Evolutionary conservation across 1,140 invertebrate genomes (phyloP).

Genomic region (Cotesia glomerata): DNA sequence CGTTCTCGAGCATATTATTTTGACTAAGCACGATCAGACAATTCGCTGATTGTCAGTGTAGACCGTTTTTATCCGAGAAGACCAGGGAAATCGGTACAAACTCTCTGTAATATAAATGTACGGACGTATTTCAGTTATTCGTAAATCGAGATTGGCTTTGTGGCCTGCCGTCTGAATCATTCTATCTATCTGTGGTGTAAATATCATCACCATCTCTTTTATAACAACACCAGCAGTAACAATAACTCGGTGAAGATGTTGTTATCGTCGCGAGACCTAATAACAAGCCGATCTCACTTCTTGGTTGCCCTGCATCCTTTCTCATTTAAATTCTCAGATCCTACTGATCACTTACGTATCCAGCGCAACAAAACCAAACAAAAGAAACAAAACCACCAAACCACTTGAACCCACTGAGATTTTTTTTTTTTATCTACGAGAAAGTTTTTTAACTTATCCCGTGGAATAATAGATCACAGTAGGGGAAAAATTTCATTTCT

Average conservation of each 20-base stretch:
- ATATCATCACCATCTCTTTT: slow-evolving; percentile 17
- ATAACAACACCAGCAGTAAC: not conserved
- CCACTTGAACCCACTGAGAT: not conserved
- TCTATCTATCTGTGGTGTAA: slow-evolving; percentile 28
- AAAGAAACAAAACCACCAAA: not conserved
- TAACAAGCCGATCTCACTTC: slow-evolving; percentile 33
- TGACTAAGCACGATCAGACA: slow-evolving; percentile 34
- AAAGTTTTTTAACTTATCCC: not conserved
- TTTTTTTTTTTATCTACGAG: not conserved
- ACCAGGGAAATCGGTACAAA: slow-evolving; percentile 30
- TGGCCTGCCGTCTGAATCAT: slow-evolving; percentile 5
- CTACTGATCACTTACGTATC: too few relatives aligned
- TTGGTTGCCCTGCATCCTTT: slow-evolving; percentile 24
- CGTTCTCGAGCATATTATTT: slow-evolving; percentile 40
- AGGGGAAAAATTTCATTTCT: not conserved
- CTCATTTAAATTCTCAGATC: not conserved
- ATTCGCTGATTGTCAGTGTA: slow-evolving; percentile 30
- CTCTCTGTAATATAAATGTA: slow-evolving; percentile 34
- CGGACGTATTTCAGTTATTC: slow-evolving; percentile 28
- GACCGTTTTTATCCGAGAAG: slow-evolving; percentile 14
- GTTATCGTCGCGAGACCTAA: slow-evolving; percentile 5
- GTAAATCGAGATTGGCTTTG: slow-evolving; percentile 34
- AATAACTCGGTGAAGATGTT: too few relatives aligned
- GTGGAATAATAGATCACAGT: too few relatives aligned
- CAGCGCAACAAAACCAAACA: too few relatives aligned